These are phyloP conservation scores for Sorex fumeus DNA, from an alignment of 2,113 vertebrate genomes.

Conservation along the genomic window DNA sequence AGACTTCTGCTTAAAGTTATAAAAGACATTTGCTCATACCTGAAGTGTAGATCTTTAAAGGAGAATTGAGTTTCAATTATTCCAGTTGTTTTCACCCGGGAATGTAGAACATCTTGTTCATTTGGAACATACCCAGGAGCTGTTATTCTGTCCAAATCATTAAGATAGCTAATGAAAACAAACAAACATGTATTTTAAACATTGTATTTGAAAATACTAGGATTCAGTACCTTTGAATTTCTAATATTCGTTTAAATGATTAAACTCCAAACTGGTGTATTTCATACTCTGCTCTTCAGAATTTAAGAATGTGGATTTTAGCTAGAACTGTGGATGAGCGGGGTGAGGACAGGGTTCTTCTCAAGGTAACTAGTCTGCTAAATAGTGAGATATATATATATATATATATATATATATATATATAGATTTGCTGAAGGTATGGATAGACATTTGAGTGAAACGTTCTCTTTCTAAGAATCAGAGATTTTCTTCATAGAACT, in stretches of 20 bases:
- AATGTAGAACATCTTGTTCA: slow-evolving; percentile 96
- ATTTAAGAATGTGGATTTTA: neutral
- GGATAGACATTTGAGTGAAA: neutral
- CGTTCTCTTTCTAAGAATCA: neutral
- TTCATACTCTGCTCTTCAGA: neutral
- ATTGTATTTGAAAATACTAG: neutral
- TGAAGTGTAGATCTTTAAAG: slow-evolving; percentile 97
- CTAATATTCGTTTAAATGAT: neutral
- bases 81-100: slow-evolving; percentile 97
- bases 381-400: neutral
- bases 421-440: neutral
- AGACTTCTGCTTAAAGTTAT: neutral
- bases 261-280: neutral
- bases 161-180: slow-evolving; percentile 87
- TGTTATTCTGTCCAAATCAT: slow-evolving; percentile 88
- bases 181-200: neutral
- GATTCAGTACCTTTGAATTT: neutral
- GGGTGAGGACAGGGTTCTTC: no score
- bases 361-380: no score
- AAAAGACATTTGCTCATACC: slow-evolving; percentile 86
- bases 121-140: slow-evolving; percentile 90
- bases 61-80: slow-evolving; percentile 97
- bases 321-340: no score
- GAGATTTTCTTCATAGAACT: no score
- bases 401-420: neutral